Evolutionary conservation across 2,888 invertebrate species (phyloP).

Genomic region (Apotomis betuletana): DNA sequence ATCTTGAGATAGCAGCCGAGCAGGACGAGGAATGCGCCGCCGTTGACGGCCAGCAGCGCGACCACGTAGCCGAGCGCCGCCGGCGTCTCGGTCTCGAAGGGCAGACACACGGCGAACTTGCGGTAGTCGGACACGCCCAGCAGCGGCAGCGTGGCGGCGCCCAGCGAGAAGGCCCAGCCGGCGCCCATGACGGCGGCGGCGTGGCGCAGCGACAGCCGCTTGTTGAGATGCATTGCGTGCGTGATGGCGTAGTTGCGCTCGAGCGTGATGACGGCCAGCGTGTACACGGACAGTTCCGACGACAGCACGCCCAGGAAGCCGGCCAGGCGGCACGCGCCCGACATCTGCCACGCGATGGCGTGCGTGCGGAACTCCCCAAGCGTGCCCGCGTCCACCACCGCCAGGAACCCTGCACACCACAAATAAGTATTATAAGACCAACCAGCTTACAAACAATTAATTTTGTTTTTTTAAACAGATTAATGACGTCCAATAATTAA

Average conservation of each 20-base stretch:
- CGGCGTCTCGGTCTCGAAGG: constrained; percentile 93
- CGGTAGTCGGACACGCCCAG: constrained; percentile 97
- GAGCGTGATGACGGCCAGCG: constrained; percentile 97
- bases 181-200: constrained; percentile 95
- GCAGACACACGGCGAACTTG: constrained; percentile 98
- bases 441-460: too few species aligned
- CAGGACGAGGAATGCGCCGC: constrained; percentile 95
- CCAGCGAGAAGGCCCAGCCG: constrained; percentile 95
- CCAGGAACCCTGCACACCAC: constrained; percentile 88
- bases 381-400: constrained; percentile 97
- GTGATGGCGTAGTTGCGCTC: constrained; percentile 99
- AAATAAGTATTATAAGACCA: too few species aligned
- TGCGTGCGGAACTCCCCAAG: constrained; percentile 97
- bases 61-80: constrained; percentile 94
- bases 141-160: constrained; percentile 94
- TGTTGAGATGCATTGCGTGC: constrained; percentile 98
- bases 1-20: constrained; percentile 98
- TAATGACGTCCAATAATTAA: too few species aligned
- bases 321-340: constrained; percentile 94
- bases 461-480: too few species aligned
- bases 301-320: constrained; percentile 97
- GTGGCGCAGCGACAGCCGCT: constrained; percentile 94
- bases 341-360: constrained; percentile 99
- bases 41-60: constrained; percentile 95
- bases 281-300: constrained; percentile 97